phyloP scores from a whole-genome alignment of 1,140 invertebrate species.

The Drosophila tsacasi region DNA sequence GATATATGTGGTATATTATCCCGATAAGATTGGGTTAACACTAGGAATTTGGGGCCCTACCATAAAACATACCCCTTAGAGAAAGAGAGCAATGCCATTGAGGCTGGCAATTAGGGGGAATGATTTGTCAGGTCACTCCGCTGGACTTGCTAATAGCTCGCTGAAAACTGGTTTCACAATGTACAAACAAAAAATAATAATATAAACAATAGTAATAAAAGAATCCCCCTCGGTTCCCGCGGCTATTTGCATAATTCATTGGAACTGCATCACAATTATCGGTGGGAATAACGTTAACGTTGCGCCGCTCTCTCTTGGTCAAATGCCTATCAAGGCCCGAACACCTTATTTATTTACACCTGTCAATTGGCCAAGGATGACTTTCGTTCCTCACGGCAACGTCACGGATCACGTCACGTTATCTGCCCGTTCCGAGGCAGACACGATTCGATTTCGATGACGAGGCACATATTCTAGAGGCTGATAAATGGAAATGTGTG shows the following conservation, averaged over 20 bases:
- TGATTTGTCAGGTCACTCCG: constrained; percentile 19
- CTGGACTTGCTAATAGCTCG: not conserved
- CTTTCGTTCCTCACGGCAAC: constrained; percentile 21
- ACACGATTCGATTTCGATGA: constrained; percentile 23
- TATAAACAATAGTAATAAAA: not conserved
- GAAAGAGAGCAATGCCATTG: constrained; percentile 3
- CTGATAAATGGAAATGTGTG: constrained; percentile 25
- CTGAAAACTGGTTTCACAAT: constrained; percentile 13
- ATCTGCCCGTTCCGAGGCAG: constrained; percentile 8
- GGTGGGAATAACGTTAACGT: not conserved
- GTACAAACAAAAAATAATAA: no score
- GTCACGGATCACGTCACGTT: constrained; percentile 35
- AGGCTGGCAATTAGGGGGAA: not conserved
- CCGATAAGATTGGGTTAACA: constrained; percentile 32
- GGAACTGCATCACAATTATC: not conserved
- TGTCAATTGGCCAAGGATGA: constrained; percentile 29
- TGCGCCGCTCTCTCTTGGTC: not conserved
- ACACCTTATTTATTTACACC: constrained; percentile 9
- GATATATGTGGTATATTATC: constrained; percentile 3
- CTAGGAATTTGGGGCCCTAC: not conserved
- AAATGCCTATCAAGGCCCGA: not conserved
- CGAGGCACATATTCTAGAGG: constrained; percentile 5
- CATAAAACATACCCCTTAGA: constrained; percentile 1
- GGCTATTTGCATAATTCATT: constrained; percentile 17
- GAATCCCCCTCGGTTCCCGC: not conserved